phyloP scores from a whole-genome alignment of 2,797 vertebrate species.

The Sylvilagus floridanus region DNA sequence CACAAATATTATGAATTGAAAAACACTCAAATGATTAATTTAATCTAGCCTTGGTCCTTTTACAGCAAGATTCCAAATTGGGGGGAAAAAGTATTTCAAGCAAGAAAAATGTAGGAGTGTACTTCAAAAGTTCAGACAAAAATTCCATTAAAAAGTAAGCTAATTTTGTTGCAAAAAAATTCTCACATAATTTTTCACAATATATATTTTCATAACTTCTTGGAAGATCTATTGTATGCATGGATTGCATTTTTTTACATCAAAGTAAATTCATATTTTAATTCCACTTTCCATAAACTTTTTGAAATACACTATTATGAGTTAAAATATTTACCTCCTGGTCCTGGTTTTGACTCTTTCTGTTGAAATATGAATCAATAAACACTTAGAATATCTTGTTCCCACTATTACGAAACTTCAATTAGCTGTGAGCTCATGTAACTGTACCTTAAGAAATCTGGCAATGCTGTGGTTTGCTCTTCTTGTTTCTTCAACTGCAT shows the following conservation, averaged over 20 bases:
- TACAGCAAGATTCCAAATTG: not conserved
- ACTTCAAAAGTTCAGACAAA: too few relatives aligned
- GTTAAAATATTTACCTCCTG: not conserved
- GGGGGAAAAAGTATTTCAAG: slow-evolving; percentile 19
- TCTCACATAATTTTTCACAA: too few relatives aligned
- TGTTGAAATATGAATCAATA: not conserved
- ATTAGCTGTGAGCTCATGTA: not conserved
- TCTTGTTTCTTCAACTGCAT: slow-evolving; percentile 94
- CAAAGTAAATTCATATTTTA: too few relatives aligned
- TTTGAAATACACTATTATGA: not conserved
- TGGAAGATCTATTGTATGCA: too few relatives aligned
- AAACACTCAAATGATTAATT: not conserved
- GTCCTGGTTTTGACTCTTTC: not conserved
- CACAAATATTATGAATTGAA: too few relatives aligned
- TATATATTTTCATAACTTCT: too few relatives aligned
- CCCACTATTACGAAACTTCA: too few relatives aligned
- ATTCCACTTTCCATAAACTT: too few relatives aligned
- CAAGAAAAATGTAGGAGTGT: not conserved
- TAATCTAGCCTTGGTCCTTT: not conserved
- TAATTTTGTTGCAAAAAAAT: too few relatives aligned
- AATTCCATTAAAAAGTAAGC: too few relatives aligned
- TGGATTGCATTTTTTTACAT: too few relatives aligned
- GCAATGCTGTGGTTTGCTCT: slow-evolving; percentile 95
- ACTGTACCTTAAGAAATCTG: slow-evolving; percentile 95
- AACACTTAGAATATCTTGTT: not conserved